Base-by-base conservation (phyloP, 2,113 vertebrate species). In the Oriolus oriolus region DNA sequence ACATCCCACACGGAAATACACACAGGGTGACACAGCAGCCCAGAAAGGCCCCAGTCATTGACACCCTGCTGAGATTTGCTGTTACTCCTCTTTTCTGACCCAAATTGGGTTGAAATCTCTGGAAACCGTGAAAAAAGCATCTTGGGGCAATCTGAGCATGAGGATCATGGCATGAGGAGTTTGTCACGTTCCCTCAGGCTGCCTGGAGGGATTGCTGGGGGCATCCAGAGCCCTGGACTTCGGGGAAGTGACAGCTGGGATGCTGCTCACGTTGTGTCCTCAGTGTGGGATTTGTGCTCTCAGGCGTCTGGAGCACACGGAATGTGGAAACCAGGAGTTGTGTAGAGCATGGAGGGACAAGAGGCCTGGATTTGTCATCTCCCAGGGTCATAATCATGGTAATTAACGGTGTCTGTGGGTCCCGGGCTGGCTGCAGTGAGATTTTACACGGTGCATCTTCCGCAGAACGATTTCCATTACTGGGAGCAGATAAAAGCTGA, bases 401-500 rank as follows among this genome's bases (percentile, higher is more conserved):
- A 89, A 97, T 96, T 96, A 96, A 89, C 28, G 2, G 50, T 71
- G 26, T 45, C 73, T 81, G 93, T 80, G 59, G 64, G 39, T 68
- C 49, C 64, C 16, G 54, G 68, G 23, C 82, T 53, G 64, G 49
- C 75, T 31, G 79, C 66, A 82, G 3, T 20, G 31, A 53, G 35
- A n/a, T 90, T 94, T 91, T 65, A 70, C 21, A 26, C 13, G 2
- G 71, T 21, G 47, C 63, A 27, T 95, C 88, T 92, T 88, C 80
- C 5, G 0, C 63, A 39, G 57, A 96, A 54, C 8, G 9, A 57
- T 84, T 97, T 92, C 94, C 87, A 56, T 94, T 81, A 77, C 87
- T 59, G 64, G 3, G 16, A 96, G 87, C 87, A 91, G 96, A 97
- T 96, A 93, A 95, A 95, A 97, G 65, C 79, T 84, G 94, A 92